Evolutionary conservation across 92 coral and sea anemone genomes (phyloP).

Genomic region (Paramuricea clavata): DNA sequence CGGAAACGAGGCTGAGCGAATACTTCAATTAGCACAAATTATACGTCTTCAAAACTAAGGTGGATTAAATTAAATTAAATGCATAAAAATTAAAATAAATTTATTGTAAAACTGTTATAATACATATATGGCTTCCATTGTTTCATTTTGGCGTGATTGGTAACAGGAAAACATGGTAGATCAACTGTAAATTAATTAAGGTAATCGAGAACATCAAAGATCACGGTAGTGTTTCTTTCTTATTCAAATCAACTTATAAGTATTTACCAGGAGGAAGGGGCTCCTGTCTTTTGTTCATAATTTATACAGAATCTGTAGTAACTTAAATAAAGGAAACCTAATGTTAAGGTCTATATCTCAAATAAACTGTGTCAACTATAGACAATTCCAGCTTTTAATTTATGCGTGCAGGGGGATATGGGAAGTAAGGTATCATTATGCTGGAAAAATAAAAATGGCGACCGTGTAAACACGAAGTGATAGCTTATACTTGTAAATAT

Average conservation of each 20-base stretch:
- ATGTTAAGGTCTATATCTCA: neutral
- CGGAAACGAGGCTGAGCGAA: conserved; percentile 51
- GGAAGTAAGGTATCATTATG: too few species aligned
- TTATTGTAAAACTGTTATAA: conserved; percentile 14
- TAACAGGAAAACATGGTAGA: neutral
- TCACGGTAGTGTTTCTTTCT: too few species aligned
- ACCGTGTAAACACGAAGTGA: too few species aligned
- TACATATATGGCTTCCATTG: conserved; percentile 10
- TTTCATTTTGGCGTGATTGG: neutral
- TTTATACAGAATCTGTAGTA: conserved; percentile 9
- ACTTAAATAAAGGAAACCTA: neutral
- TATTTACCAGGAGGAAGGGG: conserved; percentile 5
- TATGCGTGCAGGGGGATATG: too few species aligned
- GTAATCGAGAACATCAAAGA: neutral
- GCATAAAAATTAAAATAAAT: conserved; percentile 8
- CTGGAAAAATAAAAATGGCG: too few species aligned
- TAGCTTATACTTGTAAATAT: too few species aligned
- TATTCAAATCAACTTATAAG: conserved; percentile 8
- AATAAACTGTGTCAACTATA: too few species aligned
- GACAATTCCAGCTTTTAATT: too few species aligned
- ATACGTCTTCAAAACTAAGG: neutral
- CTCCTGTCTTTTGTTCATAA: neutral
- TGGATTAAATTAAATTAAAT: neutral
- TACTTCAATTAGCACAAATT: neutral
- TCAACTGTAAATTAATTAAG: neutral